These are phyloP conservation scores for Sitta europaea DNA, from an alignment of 2,113 vertebrate genomes.

Conservation along the genomic window DNA sequence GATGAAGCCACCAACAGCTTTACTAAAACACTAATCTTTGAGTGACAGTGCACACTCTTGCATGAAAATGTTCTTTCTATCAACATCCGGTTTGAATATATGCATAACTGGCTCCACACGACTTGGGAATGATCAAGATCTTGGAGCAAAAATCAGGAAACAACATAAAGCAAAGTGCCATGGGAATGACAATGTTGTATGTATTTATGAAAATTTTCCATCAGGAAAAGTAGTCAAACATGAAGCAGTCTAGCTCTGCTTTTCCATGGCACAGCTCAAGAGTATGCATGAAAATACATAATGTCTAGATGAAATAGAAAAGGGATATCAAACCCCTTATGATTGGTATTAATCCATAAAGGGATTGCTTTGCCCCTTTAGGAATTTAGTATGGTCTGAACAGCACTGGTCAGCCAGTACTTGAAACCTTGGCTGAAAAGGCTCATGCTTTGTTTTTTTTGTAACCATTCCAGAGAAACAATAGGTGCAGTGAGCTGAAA, in stretches of 20 bases:
- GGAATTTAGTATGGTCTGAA: neutral
- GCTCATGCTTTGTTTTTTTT: neutral
- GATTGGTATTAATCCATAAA: neutral
- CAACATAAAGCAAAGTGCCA: neutral
- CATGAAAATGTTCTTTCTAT: neutral
- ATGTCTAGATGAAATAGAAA: neutral
- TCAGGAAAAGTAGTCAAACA: neutral
- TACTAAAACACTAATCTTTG: neutral
- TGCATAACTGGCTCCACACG: neutral
- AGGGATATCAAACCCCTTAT: neutral
- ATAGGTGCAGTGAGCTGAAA: neutral
- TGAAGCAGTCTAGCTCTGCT: neutral
- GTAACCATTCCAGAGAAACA: neutral
- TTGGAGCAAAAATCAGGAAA: neutral
- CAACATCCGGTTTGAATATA: neutral
- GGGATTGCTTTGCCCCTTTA: neutral
- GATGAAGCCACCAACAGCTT: neutral
- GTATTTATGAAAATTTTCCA: neutral
- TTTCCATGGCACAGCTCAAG: neutral
- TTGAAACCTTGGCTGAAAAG: neutral
- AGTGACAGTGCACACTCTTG: neutral
- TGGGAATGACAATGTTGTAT: neutral
- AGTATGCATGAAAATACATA: neutral
- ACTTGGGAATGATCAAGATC: neutral
- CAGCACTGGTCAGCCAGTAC: neutral